Percentiles rank a stretch among this genome's conserved stretches.
phyloP scores from a whole-genome alignment of 2,113 vertebrate genomes.

The Mastomys natalensis region DNA sequence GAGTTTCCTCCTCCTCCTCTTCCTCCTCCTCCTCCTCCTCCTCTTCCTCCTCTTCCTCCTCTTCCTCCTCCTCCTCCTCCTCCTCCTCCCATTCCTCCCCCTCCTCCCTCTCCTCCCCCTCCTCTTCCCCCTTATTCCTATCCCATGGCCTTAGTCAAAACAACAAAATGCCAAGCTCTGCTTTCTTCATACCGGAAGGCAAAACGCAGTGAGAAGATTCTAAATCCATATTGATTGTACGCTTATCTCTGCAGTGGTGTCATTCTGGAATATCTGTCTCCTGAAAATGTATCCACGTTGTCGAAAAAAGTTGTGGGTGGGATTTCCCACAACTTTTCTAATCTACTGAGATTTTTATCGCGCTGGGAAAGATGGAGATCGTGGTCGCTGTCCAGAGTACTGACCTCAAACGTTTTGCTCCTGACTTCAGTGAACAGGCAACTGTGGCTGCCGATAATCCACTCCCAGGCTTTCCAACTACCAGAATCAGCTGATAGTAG shows the following conservation, averaged over 20 bases:
- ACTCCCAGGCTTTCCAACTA: neutral
- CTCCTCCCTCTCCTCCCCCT: too few species aligned
- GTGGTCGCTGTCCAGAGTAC: slow-evolving; percentile 2
- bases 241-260: neutral
- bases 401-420: neutral
- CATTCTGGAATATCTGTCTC: slow-evolving; percentile 36
- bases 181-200: neutral
- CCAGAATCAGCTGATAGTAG: neutral
- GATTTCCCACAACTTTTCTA: neutral
- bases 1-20: neutral
- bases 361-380: neutral
- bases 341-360: neutral
- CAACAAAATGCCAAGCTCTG: neutral
- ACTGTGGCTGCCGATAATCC: neutral
- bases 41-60: too few species aligned
- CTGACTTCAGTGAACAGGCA: neutral
- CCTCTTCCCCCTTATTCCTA: neutral
- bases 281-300: neutral
- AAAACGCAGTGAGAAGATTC: neutral
- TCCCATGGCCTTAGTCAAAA: neutral
- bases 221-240: slow-evolving; percentile 15
- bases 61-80: too few species aligned
- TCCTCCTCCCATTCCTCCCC: too few species aligned
- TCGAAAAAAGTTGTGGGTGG: neutral
- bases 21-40: too few species aligned